Conservation (phyloP, 2,113 vertebrate species). For the Colaptes auratus region DNA sequence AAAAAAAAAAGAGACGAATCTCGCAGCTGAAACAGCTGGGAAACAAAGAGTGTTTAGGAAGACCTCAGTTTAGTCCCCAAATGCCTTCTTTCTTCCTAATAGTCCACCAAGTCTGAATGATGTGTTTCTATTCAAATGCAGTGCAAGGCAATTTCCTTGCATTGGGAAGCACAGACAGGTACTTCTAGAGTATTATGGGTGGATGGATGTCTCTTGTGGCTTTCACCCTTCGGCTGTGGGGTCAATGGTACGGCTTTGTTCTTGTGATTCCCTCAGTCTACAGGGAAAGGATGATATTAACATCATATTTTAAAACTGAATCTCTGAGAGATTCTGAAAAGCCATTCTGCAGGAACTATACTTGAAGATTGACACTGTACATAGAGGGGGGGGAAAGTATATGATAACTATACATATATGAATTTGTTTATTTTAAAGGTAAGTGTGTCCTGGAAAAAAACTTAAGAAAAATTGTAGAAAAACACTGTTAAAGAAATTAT, state of each 20-base stretch:
- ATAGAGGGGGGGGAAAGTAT: background rate
- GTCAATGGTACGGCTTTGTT: background rate
- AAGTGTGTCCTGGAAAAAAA: background rate
- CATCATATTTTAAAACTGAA: conserved; percentile 3
- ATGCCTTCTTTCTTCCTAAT: background rate
- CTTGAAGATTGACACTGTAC: background rate
- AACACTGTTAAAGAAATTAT: background rate
- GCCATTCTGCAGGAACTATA: background rate
- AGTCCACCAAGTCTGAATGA: background rate
- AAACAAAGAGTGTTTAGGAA: background rate
- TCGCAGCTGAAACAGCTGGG: background rate
- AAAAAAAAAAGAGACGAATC: background rate
- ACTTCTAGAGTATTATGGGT: background rate
- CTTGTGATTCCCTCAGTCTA: conserved; percentile 2
- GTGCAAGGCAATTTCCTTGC: conserved; percentile 8
- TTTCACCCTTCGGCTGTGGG: background rate
- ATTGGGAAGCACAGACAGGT: background rate
- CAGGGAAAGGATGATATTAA: background rate
- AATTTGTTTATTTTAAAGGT: background rate
- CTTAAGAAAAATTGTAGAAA: background rate
- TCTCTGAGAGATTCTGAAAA: background rate
- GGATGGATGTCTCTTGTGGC: background rate
- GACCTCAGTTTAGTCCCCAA: background rate
- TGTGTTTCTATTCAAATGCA: conserved; percentile 33
- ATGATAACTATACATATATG: background rate